Base-by-base conservation (phyloP, 2,797 vertebrate genomes). In the Avahi laniger region DNA sequence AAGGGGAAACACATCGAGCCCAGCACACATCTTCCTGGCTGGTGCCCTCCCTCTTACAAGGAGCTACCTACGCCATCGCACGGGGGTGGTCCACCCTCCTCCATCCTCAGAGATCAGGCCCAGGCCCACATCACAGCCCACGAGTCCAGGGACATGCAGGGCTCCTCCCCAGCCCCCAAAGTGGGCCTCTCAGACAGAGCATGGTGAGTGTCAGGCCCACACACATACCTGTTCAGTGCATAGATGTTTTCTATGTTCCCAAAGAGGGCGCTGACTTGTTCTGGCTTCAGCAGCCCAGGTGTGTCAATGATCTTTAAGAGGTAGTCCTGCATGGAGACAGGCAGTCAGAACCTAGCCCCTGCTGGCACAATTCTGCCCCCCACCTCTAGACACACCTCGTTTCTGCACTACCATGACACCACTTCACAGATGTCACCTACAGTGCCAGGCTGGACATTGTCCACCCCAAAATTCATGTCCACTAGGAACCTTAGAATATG, bases 231-330 rank as follows among this genome's bases (percentile, higher is more conserved):
- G 99, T 99, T 99, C 96, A 99, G 99, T 95, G 99, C 99, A 0
- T 99, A 99, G 98, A 99, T 99, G 98, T 99, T 99, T 97, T 99
- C 99, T 50, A 99, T 99, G 98, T 99, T 99, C 94, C 99, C 99
- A 22, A 99, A 99, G 73, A 99, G 99, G 2, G 99, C 99, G 8
- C 99, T 99, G 97, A 99, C 99, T 98, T 99, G 99, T 89, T 99
- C 99, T 0, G 99, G 99, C 7, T 98, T 98, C 96, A 99, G 99
- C 5, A 99, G 99, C 94, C 99, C 99, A 0, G 98, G 98, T 0
- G 98, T 97, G 3, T 99, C 99, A 0, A 99, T 99, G 96, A 99
- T 99, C 98, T 99, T 99, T 95, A 99, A 99, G 97, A 99, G 98
- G 98, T 99, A 99, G 97, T 99, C 99, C 99, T 99, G 95, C 3